Conservation (phyloP, 2,888 invertebrate genomes). For the Caradrina kadenii region DNA sequence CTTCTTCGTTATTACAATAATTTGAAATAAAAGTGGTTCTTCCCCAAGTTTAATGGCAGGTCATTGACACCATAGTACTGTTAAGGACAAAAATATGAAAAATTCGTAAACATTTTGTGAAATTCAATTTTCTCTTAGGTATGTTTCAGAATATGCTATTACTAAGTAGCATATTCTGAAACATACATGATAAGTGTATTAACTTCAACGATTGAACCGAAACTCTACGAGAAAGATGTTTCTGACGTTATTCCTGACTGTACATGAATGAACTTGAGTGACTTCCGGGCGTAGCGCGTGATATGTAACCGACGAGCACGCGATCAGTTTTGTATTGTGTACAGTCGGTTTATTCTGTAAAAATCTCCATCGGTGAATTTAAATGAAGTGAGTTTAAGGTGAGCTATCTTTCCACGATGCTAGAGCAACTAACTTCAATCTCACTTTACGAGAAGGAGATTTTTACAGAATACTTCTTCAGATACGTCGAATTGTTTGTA, state of each 20-base stretch:
- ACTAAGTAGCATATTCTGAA: too few species aligned
- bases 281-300: constrained; percentile 18
- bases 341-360: not conserved
- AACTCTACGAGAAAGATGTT: not conserved
- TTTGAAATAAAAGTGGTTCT: constrained; percentile 22
- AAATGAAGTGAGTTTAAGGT: not conserved
- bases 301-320: constrained; percentile 35
- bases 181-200: too few species aligned
- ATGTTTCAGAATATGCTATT: too few species aligned
- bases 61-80: constrained; percentile 23
- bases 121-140: not conserved
- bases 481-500: constrained; percentile 16
- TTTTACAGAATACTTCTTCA: not conserved
- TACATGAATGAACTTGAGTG: constrained; percentile 42
- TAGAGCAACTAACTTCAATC: too few species aligned
- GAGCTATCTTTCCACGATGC: not conserved
- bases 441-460: too few species aligned
- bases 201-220: not conserved
- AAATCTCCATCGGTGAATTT: not conserved
- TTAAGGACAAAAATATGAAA: not conserved
- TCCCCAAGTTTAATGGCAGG: constrained; percentile 10
- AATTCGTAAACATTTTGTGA: not conserved
- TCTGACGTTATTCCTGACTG: not conserved
- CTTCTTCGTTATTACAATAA: constrained; percentile 16
- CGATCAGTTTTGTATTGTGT: constrained; percentile 4